Base-by-base conservation (phyloP, 1,140 invertebrate genomes). In the Bombus ignitus region DNA sequence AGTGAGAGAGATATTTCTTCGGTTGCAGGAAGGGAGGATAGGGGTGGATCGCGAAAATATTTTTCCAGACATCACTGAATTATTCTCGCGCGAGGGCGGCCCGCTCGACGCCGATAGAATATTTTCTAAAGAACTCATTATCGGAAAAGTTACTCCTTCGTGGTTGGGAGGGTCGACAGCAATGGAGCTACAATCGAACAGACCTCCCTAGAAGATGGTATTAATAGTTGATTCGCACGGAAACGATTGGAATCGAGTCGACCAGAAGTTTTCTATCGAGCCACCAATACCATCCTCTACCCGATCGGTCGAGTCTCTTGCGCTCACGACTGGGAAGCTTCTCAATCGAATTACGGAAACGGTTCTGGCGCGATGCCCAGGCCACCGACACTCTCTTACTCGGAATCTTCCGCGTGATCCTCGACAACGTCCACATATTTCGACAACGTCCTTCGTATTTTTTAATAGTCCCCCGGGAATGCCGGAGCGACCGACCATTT, bases 41-140 rank as follows among this genome's bases (percentile, higher is more conserved):
- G 57, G 62, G 74, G 39, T 62, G 66, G 47, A 86, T 82, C 79
- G 75, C 57, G 79, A 93, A 93, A 92, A 91, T 92, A 91, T 93
- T 93, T 93, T 91, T 88, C 88, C 86, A 89, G 75, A 71, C 88
- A 85, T 74, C 83, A 84, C 83, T 80, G 86, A 92, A 91, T 92
- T 90, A 91, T 91, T 91, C 92, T 81, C 87, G 73, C 74, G 71
- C 25, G 1, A 15, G 25, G 15, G 71, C 2, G 85, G 81, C 86
- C 89, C 90, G 89, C 74, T 80, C 76, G 71, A 37, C 75, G 86
- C 78, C 86, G 88, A 93, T 91, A 89, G 91, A 91, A 92, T 92
- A 84, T 91, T 91, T 88, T 91, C 86, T 89, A 90, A 85, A 89
- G 85, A 87, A 92, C 91, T 92, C 90, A 91, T 92, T 92, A 91